Conservation (phyloP, 2,888 invertebrate genomes). For the Dione vanillae region DNA sequence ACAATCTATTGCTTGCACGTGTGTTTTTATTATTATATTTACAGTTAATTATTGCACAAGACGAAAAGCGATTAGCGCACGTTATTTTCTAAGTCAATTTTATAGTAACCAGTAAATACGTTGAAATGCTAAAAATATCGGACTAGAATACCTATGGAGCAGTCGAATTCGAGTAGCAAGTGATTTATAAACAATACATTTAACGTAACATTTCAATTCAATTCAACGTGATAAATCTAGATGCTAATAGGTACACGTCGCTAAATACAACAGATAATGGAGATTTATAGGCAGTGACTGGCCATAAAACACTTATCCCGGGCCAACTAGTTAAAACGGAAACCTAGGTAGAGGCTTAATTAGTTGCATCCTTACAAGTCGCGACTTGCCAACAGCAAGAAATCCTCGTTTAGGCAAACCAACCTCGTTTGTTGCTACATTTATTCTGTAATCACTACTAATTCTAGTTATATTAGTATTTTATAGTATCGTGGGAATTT, state of each 20-base stretch:
- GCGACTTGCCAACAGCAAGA: conserved; percentile 54
- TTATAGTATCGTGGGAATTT: conserved; percentile 32
- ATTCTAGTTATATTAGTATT: conserved; percentile 25
- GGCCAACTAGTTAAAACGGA: conserved; percentile 77
- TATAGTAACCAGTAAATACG: not conserved
- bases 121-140: not conserved
- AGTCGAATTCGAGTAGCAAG: not conserved
- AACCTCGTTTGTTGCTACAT: conserved; percentile 45
- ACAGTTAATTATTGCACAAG: conserved; percentile 10
- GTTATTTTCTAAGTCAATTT: not conserved
- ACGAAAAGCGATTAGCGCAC: not conserved
- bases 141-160: not conserved
- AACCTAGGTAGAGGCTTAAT: conserved; percentile 75
- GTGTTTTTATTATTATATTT: conserved; percentile 29
- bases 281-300: conserved; percentile 44
- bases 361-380: conserved; percentile 73
- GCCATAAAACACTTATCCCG: conserved; percentile 46
- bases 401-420: conserved; percentile 50
- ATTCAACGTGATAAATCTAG: conserved; percentile 11
- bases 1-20: conserved; percentile 41
- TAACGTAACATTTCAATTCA: conserved; percentile 26
- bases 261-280: conserved; percentile 39
- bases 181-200: not conserved
- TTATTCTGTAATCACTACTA: conserved; percentile 29
- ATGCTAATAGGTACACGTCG: conserved; percentile 30